Conservation (phyloP, 2,888 invertebrate genomes). For the Acanthoscelides obtectus region DNA sequence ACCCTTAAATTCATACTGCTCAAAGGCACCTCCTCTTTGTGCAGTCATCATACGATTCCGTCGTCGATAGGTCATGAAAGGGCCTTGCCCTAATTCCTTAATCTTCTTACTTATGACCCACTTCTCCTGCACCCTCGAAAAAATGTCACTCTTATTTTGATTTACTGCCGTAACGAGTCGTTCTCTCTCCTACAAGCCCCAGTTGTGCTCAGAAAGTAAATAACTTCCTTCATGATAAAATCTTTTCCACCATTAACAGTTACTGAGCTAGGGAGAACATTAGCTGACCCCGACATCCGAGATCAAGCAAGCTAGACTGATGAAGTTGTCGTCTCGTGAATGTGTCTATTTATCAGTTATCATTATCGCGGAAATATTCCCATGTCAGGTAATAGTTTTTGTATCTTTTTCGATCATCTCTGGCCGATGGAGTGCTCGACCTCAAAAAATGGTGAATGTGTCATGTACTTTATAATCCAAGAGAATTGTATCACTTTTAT, state of each 20-base stretch:
- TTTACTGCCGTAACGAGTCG: not conserved
- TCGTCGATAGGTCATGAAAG: not conserved
- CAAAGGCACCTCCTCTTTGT: not conserved
- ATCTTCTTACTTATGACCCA: not conserved
- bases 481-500: too few species aligned
- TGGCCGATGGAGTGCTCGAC: too few species aligned
- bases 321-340: too few species aligned
- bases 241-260: not conserved
- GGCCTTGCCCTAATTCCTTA: not conserved
- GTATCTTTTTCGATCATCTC: too few species aligned
- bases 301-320: too few species aligned
- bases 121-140: not conserved
- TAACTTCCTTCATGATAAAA: not conserved
- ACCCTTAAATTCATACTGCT: too few species aligned
- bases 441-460: too few species aligned
- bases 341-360: too few species aligned
- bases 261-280: not conserved
- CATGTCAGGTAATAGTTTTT: too few species aligned
- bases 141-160: not conserved
- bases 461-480: too few species aligned
- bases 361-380: too few species aligned
- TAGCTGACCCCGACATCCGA: not conserved
- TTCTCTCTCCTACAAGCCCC: not conserved
- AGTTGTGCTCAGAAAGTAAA: not conserved
- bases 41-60: not conserved